phyloP scores from a whole-genome alignment of 2,113 vertebrate species.

The Daphoenositta chrysoptera region DNA sequence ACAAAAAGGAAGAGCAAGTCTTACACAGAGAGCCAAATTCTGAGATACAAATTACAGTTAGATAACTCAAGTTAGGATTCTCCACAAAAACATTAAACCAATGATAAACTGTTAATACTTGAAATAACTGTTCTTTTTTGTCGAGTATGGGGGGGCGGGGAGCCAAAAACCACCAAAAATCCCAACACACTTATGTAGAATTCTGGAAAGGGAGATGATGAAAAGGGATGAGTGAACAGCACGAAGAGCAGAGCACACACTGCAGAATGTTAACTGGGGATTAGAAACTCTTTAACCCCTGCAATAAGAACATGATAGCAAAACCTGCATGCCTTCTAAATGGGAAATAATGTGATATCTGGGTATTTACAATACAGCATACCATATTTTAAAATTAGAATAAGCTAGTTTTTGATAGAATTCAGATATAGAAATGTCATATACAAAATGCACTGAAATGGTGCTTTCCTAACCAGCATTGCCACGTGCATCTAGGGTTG shows the following conservation, averaged over 20 bases:
- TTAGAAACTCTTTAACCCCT: not conserved
- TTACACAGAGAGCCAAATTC: not conserved
- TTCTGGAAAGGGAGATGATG: not conserved
- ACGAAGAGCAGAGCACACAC: not conserved
- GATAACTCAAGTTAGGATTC: not conserved
- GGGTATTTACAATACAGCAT: not conserved
- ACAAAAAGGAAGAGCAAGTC: not conserved
- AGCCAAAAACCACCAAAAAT: not conserved
- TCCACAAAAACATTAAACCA: not conserved
- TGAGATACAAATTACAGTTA: not conserved
- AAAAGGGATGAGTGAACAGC: not conserved
- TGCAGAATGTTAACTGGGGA: not conserved
- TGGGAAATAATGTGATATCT: not conserved
- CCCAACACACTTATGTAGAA: not conserved
- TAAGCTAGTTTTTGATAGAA: not conserved
- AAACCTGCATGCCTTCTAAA: not conserved
- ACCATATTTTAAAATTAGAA: not conserved
- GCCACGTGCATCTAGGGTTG: not conserved
- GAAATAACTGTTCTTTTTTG: not conserved
- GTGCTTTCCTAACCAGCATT: not conserved
- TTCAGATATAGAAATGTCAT: not conserved
- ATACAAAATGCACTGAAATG: not conserved
- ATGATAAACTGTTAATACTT: not conserved
- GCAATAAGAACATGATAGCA: not conserved
- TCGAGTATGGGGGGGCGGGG: accelerated